Conservation (phyloP, 2,888 invertebrate genomes). For the Morpho helenor region DNA sequence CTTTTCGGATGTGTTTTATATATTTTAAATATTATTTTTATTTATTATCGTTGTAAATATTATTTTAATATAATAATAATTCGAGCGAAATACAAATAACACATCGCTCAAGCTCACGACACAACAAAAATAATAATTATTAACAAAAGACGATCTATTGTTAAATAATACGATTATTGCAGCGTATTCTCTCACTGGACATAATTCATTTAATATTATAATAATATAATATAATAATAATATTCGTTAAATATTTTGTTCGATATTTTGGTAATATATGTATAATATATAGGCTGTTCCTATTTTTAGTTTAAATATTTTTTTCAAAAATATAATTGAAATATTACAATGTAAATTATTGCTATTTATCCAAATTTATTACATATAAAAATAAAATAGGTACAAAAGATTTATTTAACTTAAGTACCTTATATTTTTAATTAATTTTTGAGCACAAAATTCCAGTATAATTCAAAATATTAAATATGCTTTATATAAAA, state of each 20-base stretch:
- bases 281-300: not conserved
- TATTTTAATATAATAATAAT: slow-evolving; percentile 18
- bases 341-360: slow-evolving; percentile 1
- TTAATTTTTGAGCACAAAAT: slow-evolving; percentile 11
- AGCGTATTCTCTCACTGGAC: slow-evolving; percentile 10
- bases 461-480: slow-evolving; percentile 1
- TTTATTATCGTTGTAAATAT: slow-evolving; percentile 7
- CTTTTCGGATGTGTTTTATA: slow-evolving; percentile 10
- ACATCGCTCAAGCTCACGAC: slow-evolving; percentile 24
- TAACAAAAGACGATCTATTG: slow-evolving; percentile 32
- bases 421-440: slow-evolving; percentile 10
- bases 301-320: not conserved
- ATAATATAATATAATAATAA: slow-evolving; percentile 15
- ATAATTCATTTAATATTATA: slow-evolving; percentile 23
- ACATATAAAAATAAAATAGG: not conserved
- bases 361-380: not conserved
- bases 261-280: slow-evolving; percentile 12
- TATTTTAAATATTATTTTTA: slow-evolving; percentile 2
- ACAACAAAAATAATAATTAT: slow-evolving; percentile 28
- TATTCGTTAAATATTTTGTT: slow-evolving; percentile 16
- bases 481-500: not conserved
- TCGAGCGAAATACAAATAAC: slow-evolving; percentile 42
- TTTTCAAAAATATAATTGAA: not conserved
- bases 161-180: slow-evolving; percentile 33
- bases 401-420: not conserved